Evolutionary conservation across 2,888 invertebrate species (phyloP).

Genomic region (Hypercompe scribonia): DNA sequence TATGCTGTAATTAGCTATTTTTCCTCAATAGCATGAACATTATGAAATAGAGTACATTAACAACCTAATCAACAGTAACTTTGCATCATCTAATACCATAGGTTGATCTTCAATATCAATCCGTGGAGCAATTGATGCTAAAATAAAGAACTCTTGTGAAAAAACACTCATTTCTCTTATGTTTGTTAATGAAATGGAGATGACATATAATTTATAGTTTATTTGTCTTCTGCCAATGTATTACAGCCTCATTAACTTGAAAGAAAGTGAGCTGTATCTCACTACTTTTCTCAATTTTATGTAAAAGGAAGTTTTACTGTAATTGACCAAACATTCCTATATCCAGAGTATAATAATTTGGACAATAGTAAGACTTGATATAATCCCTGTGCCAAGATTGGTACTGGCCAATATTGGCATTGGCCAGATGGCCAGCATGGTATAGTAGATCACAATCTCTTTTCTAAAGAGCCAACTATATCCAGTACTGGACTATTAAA

Average conservation of each 20-base stretch:
- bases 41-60: constrained; percentile 16
- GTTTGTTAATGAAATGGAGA: constrained; percentile 81
- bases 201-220: constrained; percentile 57
- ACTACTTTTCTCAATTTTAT: not conserved
- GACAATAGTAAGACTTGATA: no score
- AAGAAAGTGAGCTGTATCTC: not conserved
- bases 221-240: not conserved
- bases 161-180: constrained; percentile 78
- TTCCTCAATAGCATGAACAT: not conserved
- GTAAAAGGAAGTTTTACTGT: not conserved
- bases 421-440: no score
- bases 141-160: constrained; percentile 77
- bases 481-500: no score
- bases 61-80: constrained; percentile 1
- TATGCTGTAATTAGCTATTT: not conserved
- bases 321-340: not conserved
- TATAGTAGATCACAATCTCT: no score
- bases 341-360: not conserved
- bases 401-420: no score
- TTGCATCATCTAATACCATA: constrained; percentile 79
- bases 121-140: constrained; percentile 79
- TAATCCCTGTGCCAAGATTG: no score
- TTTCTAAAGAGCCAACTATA: no score
- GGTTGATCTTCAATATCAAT: constrained; percentile 66
- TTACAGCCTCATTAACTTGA: not conserved